phyloP scores from a whole-genome alignment of 2,888 invertebrate species.

The Seladonia tumulorum region DNA sequence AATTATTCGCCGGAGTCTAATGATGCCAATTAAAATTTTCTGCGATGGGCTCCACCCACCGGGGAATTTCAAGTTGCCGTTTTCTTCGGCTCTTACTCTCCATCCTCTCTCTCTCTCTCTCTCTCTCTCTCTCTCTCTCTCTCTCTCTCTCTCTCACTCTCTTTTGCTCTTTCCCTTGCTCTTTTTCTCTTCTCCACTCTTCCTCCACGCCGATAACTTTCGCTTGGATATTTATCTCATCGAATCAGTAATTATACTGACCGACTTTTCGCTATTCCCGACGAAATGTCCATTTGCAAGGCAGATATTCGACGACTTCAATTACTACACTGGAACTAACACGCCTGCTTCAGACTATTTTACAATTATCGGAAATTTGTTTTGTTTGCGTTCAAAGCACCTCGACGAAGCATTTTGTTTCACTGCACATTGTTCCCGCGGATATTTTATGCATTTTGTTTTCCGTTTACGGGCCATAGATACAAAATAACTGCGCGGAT shows the following conservation, averaged over 20 bases:
- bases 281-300: background rate
- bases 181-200: background rate
- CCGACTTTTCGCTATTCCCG: background rate
- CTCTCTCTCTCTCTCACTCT: background rate
- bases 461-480: background rate
- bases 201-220: constrained; percentile 16
- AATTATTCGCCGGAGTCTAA: constrained; percentile 72
- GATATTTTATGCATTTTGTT: background rate
- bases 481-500: background rate
- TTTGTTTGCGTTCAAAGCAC: background rate
- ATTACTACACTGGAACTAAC: background rate
- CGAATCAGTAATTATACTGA: constrained; percentile 24
- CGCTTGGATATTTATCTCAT: constrained; percentile 24
- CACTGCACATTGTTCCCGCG: background rate
- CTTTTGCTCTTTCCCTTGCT: background rate
- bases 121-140: background rate
- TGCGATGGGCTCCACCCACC: constrained; percentile 40
- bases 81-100: constrained; percentile 34
- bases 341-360: background rate
- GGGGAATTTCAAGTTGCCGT: constrained; percentile 60
- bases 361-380: background rate
- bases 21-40: constrained; percentile 72
- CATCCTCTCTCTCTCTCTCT: background rate
- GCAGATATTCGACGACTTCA: background rate
- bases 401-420: background rate